These are phyloP conservation scores for Sylvilagus floridanus DNA, from an alignment of 2,797 vertebrate genomes.

Conservation along the genomic window DNA sequence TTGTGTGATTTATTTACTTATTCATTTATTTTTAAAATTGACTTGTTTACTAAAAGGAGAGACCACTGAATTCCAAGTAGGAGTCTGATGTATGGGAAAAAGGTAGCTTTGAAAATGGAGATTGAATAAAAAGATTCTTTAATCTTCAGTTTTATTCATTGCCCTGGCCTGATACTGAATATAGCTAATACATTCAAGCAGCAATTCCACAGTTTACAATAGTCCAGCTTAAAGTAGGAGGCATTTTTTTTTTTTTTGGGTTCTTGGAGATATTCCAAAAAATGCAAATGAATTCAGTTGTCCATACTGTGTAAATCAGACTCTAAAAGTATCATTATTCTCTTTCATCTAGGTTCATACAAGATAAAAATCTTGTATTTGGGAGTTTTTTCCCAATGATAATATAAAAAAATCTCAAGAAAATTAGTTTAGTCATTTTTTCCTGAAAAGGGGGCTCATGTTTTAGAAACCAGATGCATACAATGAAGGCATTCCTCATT, in stretches of 20 bases:
- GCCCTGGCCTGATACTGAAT: neutral
- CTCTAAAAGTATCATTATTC: neutral
- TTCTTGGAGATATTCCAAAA: neutral
- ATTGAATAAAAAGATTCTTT: conserved; percentile 27
- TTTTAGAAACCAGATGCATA: conserved; percentile 8
- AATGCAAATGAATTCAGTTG: neutral
- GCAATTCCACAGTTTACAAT: neutral
- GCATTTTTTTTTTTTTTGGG: neutral
- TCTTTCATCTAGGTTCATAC: neutral
- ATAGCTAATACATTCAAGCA: neutral
- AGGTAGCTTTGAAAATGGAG: neutral
- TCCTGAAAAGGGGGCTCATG: neutral
- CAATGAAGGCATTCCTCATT: neutral
- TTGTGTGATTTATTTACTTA: neutral
- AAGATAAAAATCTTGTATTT: conserved; percentile 19
- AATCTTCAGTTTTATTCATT: neutral
- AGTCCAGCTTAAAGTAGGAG: neutral
- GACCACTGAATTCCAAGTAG: neutral
- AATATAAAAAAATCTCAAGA: neutral
- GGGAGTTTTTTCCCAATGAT: neutral
- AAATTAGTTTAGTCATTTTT: neutral
- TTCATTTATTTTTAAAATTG: rapidly evolving
- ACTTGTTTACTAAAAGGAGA: neutral
- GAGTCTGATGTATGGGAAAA: neutral
- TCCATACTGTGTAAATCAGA: neutral